phyloP scores from a whole-genome alignment of 1,140 invertebrate genomes.

The Cotesia typhae region DNA sequence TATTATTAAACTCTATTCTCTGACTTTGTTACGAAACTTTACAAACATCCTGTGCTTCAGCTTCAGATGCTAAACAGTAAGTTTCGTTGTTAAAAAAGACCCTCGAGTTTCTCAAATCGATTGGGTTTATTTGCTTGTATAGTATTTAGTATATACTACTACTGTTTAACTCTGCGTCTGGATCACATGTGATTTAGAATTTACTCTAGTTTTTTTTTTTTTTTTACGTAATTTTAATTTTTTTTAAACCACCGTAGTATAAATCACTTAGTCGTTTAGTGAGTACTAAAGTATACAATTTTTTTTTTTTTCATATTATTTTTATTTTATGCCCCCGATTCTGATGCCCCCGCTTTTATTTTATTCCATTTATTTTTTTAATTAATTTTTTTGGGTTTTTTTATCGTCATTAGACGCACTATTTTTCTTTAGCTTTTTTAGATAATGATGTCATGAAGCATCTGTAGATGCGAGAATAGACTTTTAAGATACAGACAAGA shows the following conservation, averaged over 20 bases:
- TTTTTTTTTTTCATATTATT: slow-evolving; percentile 11
- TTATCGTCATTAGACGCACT: background rate
- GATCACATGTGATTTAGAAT: slow-evolving; percentile 19
- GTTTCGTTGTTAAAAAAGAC: slow-evolving; percentile 23
- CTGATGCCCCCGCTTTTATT: background rate
- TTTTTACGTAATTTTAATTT: slow-evolving; percentile 9
- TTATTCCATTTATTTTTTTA: slow-evolving; percentile 10
- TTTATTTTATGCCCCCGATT: background rate
- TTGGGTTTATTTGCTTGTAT: slow-evolving; percentile 31
- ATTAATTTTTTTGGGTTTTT: too few species aligned
- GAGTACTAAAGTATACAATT: background rate
- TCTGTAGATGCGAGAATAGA: slow-evolving; percentile 39
- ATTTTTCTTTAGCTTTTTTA: background rate
- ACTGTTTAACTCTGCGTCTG: slow-evolving; percentile 22
- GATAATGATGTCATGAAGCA: slow-evolving; percentile 33
- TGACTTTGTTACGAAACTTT: slow-evolving; percentile 7
- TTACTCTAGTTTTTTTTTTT: background rate
- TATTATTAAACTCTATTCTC: background rate
- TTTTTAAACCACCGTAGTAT: slow-evolving; percentile 22
- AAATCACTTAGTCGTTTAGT: slow-evolving; percentile 28
- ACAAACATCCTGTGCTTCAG: slow-evolving; percentile 27
- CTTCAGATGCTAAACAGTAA: slow-evolving; percentile 12
- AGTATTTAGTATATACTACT: background rate
- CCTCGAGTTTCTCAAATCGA: slow-evolving; percentile 26
- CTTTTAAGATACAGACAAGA: background rate